phyloP scores from a whole-genome alignment of 2,888 invertebrate genomes.

The Epirrita christyi region DNA sequence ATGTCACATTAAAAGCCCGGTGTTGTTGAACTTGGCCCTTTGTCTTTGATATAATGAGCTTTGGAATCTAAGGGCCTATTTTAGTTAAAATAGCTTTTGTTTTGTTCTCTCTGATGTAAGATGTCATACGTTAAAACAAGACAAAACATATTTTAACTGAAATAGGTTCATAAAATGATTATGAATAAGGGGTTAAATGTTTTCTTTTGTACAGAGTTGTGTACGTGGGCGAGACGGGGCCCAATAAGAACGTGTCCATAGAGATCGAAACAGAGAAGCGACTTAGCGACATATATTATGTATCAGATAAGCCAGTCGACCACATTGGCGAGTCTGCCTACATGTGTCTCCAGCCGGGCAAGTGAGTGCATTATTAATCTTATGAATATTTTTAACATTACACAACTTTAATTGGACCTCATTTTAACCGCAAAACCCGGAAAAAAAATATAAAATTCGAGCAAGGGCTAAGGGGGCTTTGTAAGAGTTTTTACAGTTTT shows the following conservation, averaged over 20 bases:
- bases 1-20: too few species aligned
- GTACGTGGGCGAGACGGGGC: slow-evolving; percentile 72
- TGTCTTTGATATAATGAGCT: too few species aligned
- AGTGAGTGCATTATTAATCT: slow-evolving; percentile 56
- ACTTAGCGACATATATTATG: slow-evolving; percentile 83
- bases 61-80: too few species aligned
- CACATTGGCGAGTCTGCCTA: slow-evolving; percentile 84
- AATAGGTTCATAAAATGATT: background rate
- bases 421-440: background rate
- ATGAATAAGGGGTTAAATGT: too few species aligned
- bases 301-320: slow-evolving; percentile 71
- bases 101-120: too few species aligned
- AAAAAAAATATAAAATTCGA: background rate
- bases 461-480: too few species aligned
- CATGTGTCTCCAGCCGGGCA: slow-evolving; percentile 85
- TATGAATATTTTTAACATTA: slow-evolving; percentile 5
- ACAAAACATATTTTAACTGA: too few species aligned
- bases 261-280: slow-evolving; percentile 71
- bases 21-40: too few species aligned
- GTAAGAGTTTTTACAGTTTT: too few species aligned
- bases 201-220: slow-evolving; percentile 60
- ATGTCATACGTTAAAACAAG: too few species aligned
- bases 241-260: slow-evolving; percentile 72
- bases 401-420: background rate
- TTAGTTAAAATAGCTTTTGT: too few species aligned